Percentiles rank a stretch among this genome's conserved stretches.
phyloP scores from a whole-genome alignment of 2,113 vertebrate species.

The Oryzias woworae region DNA sequence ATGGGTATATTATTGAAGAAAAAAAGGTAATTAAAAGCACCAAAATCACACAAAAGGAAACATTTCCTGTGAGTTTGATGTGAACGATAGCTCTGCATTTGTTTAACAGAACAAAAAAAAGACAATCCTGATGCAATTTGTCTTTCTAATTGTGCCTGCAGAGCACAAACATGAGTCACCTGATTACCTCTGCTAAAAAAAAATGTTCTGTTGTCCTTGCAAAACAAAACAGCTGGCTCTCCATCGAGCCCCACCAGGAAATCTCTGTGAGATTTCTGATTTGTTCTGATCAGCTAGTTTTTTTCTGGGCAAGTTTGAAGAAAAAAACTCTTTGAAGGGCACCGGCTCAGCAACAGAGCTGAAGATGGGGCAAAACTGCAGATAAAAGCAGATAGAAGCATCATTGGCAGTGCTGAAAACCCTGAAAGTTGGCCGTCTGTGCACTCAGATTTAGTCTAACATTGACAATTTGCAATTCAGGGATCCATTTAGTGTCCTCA shows the following conservation, averaged over 20 bases:
- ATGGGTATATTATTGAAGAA: too few species aligned
- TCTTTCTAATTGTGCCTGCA: not conserved
- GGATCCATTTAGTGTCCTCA: not conserved
- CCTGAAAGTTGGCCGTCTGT: not conserved
- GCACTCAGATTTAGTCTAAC: not conserved
- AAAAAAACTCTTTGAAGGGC: slow-evolving; percentile 43
- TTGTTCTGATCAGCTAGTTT: slow-evolving; percentile 39
- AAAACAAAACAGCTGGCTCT: slow-evolving; percentile 15
- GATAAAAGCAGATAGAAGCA: slow-evolving; percentile 15
- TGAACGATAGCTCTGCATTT: not conserved
- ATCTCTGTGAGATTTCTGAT: slow-evolving; percentile 30
- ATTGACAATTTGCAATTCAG: not conserved
- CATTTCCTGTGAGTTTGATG: not conserved
- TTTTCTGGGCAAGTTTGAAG: slow-evolving; percentile 12
- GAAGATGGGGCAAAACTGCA: not conserved
- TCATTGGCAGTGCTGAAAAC: slow-evolving; percentile 2
- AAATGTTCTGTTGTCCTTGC: slow-evolving; percentile 28
- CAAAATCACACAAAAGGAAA: too few species aligned
- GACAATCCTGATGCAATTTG: not conserved
- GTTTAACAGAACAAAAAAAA: not conserved
- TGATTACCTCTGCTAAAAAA: slow-evolving; percentile 1
- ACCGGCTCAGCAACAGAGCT: slow-evolving; percentile 20
- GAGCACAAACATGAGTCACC: slow-evolving; percentile 19
- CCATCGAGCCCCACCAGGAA: not conserved
- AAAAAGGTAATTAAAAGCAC: too few species aligned